phyloP scores from a whole-genome alignment of 2,888 invertebrate species.

The Phengaris alcon region DNA sequence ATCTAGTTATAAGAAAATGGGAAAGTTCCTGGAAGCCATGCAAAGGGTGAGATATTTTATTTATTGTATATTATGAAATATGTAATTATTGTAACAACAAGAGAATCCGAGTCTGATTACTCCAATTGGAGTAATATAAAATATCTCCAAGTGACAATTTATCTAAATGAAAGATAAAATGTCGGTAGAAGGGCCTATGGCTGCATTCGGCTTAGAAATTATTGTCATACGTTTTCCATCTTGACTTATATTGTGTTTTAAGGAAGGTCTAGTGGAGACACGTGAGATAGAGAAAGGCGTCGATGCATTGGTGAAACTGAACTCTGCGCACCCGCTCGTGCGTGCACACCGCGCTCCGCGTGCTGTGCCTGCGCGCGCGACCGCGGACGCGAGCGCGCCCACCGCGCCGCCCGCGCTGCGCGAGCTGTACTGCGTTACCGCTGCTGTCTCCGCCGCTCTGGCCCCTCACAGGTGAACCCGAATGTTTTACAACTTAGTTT shows the following conservation, averaged over 20 bases:
- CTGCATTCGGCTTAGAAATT: too few species aligned
- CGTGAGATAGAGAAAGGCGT: conserved; percentile 88
- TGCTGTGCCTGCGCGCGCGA: conserved; percentile 33
- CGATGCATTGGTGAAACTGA: conserved; percentile 85
- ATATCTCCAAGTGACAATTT: too few species aligned
- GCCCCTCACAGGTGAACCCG: conserved; percentile 68
- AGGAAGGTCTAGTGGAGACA: conserved; percentile 81
- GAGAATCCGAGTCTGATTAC: too few species aligned
- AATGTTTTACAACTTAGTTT: background rate
- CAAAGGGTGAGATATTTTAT: conserved; percentile 67
- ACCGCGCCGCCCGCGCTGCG: conserved; percentile 74
- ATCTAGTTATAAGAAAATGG: conserved; percentile 92
- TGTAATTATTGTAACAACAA: too few species aligned
- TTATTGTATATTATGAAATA: too few species aligned
- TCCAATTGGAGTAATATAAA: too few species aligned
- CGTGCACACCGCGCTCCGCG: conserved; percentile 46
- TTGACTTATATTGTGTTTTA: conserved; percentile 33
- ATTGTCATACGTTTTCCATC: too few species aligned
- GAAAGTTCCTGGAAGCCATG: conserved; percentile 90
- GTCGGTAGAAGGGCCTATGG: too few species aligned
- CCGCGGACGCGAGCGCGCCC: conserved; percentile 32
- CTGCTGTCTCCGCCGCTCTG: conserved; percentile 82
- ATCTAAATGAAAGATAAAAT: too few species aligned
- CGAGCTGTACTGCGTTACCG: conserved; percentile 85
- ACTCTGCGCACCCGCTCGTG: conserved; percentile 80